phyloP scores from a whole-genome alignment of 2,113 vertebrate species.

The Dicentrarchus labrax region DNA sequence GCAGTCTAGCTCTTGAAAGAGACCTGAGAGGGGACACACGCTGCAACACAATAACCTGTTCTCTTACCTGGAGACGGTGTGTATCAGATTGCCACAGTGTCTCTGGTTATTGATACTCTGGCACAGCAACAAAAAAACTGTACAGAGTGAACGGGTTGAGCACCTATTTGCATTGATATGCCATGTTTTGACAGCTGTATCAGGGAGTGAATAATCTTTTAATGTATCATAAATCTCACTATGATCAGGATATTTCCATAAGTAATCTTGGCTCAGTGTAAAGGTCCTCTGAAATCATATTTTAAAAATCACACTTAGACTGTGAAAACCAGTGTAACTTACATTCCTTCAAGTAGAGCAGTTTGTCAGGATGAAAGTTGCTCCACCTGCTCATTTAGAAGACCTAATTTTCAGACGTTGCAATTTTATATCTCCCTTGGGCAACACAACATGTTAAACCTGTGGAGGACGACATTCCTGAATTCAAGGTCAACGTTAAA shows the following conservation, averaged over 20 bases:
- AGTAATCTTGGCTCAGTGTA: neutral
- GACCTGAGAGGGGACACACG: constrained; percentile 42
- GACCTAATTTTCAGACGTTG: neutral
- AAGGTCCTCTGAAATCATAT: neutral
- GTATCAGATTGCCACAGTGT: constrained; percentile 49
- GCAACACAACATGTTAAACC: neutral
- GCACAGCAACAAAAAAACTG: neutral
- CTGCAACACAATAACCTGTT: constrained; percentile 63
- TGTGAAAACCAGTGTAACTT: neutral
- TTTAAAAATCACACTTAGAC: neutral
- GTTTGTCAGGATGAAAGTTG: neutral
- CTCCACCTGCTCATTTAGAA: neutral
- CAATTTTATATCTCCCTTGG: neutral
- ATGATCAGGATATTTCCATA: neutral
- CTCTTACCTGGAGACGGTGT: neutral
- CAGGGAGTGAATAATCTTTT: neutral
- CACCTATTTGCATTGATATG: constrained; percentile 23
- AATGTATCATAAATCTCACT: neutral
- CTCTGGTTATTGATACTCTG: constrained; percentile 49
- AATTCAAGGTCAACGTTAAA: neutral
- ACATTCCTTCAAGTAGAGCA: neutral
- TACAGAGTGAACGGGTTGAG: constrained; percentile 9
- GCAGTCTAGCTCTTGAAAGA: neutral
- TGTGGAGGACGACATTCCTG: neutral
- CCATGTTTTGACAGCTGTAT: constrained; percentile 5